phyloP scores from a whole-genome alignment of 2,113 vertebrate genomes.

The Turnix velox region DNA sequence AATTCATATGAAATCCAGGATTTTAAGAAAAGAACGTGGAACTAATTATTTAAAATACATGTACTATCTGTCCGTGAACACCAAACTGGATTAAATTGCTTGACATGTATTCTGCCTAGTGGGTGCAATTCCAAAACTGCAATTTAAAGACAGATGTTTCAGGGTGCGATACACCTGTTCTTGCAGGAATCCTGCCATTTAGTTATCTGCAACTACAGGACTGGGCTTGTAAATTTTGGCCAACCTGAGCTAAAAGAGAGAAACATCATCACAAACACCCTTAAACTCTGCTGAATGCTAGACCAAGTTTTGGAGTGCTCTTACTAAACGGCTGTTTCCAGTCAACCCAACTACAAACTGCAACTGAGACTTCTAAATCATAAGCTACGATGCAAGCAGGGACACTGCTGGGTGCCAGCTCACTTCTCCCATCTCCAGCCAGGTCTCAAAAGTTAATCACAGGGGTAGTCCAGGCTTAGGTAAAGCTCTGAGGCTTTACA shows the following conservation, averaged over 20 bases:
- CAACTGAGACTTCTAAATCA: background rate
- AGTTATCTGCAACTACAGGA: background rate
- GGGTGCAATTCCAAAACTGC: background rate
- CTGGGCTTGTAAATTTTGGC: background rate
- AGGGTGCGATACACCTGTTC: background rate
- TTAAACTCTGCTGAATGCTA: background rate
- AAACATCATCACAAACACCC: background rate
- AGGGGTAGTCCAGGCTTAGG: background rate
- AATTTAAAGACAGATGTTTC: background rate
- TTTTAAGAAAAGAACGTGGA: constrained; percentile 17
- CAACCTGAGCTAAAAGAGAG: background rate
- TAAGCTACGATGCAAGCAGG: background rate
- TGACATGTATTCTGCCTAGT: background rate
- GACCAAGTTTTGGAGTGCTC: background rate
- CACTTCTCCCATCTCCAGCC: background rate
- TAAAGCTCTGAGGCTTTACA: background rate
- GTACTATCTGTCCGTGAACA: background rate
- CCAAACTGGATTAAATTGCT: background rate
- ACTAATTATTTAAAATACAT: constrained; percentile 32
- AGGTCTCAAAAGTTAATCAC: background rate
- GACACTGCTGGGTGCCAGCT: background rate
- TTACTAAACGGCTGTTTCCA: background rate
- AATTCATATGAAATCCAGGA: constrained; percentile 23
- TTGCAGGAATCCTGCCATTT: background rate
- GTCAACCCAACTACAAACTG: background rate